Evolutionary conservation across 2,797 vertebrate genomes (phyloP), one percentile per base, ranked within the genome.

Genomic region (Alectoris magna): DNA sequence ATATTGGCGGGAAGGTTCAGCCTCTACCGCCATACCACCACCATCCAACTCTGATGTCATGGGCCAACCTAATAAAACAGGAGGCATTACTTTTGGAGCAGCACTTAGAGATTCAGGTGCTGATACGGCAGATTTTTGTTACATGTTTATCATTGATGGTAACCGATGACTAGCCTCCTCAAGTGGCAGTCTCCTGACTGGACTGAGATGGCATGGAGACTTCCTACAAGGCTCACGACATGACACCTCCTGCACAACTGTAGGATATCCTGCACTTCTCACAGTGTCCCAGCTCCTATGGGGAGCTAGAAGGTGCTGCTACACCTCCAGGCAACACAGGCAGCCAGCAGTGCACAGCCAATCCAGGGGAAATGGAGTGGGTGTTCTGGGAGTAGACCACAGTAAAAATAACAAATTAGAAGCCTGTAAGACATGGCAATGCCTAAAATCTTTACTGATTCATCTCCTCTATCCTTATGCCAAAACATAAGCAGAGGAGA

Each of bases 301-400:
- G 59, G 36, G 5, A 64, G 9, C 26, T 71, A 68, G 77, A 84
- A 83, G 22, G 13, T 60, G 18, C 71, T 69, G 49, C 24, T 62
- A 26, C 17, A 41, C 3, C 66, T 59, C 10, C 9, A 68, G 79
- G 39, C 49, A 69, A 8, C 12, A 81, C 72, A 69, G 13, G 14
- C 29, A 67, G 34, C 11, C 29, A 44, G 22, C 66, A 63, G n/a
- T 39, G 31, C 0, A 0, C 0, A 0, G 39, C 27, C n/a, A 29
- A 36, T 34, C n/a, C 29, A 16, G 11, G 39, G 46, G 36, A 77
- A 72, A 24, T 34, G 41, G 22, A 14, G 16, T 8, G 31, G 23
- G 36, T 10, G 4, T 36, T 56, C 44, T 38, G 15, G 27, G 34
- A 77, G 27, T 9, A 73, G 27, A 55, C 62, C 41, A 63, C 18